Conservation (phyloP, 2,888 invertebrate genomes). For the Saturnia pavonia region DNA sequence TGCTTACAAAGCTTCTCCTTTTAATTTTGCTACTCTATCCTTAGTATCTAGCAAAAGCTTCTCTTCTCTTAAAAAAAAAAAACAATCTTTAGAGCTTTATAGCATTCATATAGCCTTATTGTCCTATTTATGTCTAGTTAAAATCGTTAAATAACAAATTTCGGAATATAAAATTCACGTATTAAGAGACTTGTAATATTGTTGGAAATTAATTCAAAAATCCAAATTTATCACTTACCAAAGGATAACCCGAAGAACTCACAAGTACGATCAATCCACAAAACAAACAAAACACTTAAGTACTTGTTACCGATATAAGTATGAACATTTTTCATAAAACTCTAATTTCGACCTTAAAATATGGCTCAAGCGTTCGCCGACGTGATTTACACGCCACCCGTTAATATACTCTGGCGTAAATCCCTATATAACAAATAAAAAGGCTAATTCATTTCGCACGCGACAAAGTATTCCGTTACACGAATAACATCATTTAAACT, state of each 20-base stretch:
- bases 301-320: background rate
- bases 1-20: no score
- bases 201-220: background rate
- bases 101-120: no score
- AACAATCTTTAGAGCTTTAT: no score
- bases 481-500: slow-evolving; percentile 22
- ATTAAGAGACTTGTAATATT: background rate
- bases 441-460: slow-evolving; percentile 22
- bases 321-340: slow-evolving; percentile 1
- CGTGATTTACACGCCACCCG: slow-evolving; percentile 21
- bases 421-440: slow-evolving; percentile 21
- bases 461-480: slow-evolving; percentile 21
- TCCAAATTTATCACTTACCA: background rate
- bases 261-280: background rate
- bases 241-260: background rate
- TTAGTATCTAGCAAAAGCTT: no score
- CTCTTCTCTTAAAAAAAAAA: no score
- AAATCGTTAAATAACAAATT: no score
- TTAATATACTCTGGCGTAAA: slow-evolving; percentile 19
- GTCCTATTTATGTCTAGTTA: no score
- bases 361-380: slow-evolving; percentile 13
- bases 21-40: no score
- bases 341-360: slow-evolving; percentile 19
- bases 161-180: no score
- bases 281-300: background rate